Evolutionary conservation across 2,113 vertebrate species (phyloP).

Genomic region (Haemorhous mexicanus): DNA sequence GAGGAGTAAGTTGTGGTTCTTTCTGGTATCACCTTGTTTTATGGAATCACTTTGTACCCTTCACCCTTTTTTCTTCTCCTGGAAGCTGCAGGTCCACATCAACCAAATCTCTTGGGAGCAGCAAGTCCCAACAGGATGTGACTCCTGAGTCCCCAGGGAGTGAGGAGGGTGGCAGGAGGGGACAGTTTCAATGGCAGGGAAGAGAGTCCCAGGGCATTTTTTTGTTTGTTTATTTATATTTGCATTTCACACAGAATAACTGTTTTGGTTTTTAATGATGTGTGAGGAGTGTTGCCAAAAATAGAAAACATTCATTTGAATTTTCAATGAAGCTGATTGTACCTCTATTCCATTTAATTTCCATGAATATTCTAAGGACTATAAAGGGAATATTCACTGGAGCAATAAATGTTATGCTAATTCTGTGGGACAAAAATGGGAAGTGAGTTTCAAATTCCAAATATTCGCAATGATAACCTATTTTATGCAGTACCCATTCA

Average conservation of each 20-base stretch:
- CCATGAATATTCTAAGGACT: conserved; percentile 27
- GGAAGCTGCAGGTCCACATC: not conserved
- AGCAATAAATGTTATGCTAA: conserved; percentile 47
- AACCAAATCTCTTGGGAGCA: not conserved
- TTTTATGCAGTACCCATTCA: not conserved
- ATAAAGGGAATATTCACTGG: conserved; percentile 39
- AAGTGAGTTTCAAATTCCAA: not conserved
- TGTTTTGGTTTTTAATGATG: conserved; percentile 25
- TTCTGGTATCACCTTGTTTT: not conserved
- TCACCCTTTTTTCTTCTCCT: not conserved
- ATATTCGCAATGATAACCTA: not conserved
- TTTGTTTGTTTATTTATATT: conserved; percentile 29
- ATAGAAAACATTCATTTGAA: conserved; percentile 35
- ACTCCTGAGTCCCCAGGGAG: not conserved
- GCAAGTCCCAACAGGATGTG: not conserved
- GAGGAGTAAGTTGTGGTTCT: not conserved
- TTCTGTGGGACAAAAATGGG: not conserved
- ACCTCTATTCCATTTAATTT: conserved; percentile 29
- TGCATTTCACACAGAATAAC: not conserved
- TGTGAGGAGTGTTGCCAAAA: conserved; percentile 18
- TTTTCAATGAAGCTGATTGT: conserved; percentile 44
- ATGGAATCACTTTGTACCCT: not conserved
- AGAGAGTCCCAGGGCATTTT: not conserved
- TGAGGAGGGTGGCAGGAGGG: not conserved
- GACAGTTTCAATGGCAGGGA: not conserved